Base-by-base conservation (phyloP, 2,888 invertebrate species). In the Smittia sp. region DNA sequence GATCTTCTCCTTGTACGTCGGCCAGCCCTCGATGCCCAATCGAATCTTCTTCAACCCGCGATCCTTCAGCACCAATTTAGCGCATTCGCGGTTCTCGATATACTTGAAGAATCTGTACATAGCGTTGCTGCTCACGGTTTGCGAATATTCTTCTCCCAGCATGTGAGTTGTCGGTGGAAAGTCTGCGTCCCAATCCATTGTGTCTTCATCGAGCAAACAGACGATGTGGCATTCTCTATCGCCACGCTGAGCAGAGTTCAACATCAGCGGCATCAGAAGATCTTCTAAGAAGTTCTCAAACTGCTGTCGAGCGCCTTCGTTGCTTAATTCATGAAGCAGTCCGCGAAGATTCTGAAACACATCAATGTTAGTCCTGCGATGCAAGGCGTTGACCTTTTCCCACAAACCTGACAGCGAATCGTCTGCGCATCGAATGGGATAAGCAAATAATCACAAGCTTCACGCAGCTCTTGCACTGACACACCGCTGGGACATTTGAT, bases 101-200 rank as follows among this genome's bases (percentile, higher is more conserved):
- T 99, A 99, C 81, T 98, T 98, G 85, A 99, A 99, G 85, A 98
- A 99, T 76, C 98, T 87, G 81, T 98, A 96, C 87, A 98, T 90
- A 54, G 94, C 92, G 2, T 97, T 98, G 79, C 94, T 96, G 79
- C 94, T 90, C 66, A 98, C 94, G 74, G 97, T 98, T 85, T 98
- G 98, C 65, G 96, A 94, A 83, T 98, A 96, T 84, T 99, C 98
- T 80, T 98, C 98, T 6, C 98, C 98, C 18, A 39, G 24, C 96
- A 98, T 98, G 84, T 98, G 98, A 3, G 73, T 73, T 11, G 63
- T 63, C 0, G 99, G 99, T 0, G 99, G 99, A 82, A 96, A 98
- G 81, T 98, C 94, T 79, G 97, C 96, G 80, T 99, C 99, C 70
- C 63, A 73, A 22, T 73, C 65, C 25, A 92, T 89, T 1, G 88